Percentiles rank a stretch among this genome's conserved stretches.
Conservation (phyloP, 2,113 vertebrate genomes). For the Nesogale talazaci region DNA sequence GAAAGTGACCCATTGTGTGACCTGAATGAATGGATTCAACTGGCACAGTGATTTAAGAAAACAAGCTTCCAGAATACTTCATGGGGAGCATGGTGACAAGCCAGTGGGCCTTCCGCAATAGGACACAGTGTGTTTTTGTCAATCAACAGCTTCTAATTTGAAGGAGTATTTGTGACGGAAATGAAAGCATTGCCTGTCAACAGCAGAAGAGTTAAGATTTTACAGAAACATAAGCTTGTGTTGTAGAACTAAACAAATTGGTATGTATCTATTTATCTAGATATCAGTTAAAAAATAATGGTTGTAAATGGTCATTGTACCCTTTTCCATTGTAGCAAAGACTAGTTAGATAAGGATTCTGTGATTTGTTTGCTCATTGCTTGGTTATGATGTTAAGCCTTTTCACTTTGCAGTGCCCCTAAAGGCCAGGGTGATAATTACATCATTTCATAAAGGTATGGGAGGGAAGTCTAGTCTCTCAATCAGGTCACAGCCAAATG, state of each 20-base stretch:
- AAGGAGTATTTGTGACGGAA: background rate
- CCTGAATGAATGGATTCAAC: slow-evolving; percentile 37
- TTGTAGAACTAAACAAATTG: background rate
- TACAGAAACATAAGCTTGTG: background rate
- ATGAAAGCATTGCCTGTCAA: no score
- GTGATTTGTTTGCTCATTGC: background rate
- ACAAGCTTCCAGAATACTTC: slow-evolving; percentile 2
- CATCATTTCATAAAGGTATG: no score
- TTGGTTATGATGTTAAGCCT: background rate
- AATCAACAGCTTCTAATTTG: background rate
- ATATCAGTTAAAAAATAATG: background rate
- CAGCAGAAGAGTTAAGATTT: background rate
- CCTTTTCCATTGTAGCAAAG: background rate
- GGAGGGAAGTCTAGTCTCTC: no score
- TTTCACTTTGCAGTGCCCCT: background rate
- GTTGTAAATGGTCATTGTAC: background rate
- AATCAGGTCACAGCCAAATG: no score
- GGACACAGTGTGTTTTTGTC: background rate
- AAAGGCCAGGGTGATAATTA: no score
- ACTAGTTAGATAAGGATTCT: background rate
- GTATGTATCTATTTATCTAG: no score
- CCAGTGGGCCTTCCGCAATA: background rate
- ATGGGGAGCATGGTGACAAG: background rate
- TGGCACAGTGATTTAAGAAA: slow-evolving; percentile 30
- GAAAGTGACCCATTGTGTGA: slow-evolving; percentile 45